Base-by-base conservation (phyloP, 2,797 vertebrate genomes). In the Cyprinella venusta region DNA sequence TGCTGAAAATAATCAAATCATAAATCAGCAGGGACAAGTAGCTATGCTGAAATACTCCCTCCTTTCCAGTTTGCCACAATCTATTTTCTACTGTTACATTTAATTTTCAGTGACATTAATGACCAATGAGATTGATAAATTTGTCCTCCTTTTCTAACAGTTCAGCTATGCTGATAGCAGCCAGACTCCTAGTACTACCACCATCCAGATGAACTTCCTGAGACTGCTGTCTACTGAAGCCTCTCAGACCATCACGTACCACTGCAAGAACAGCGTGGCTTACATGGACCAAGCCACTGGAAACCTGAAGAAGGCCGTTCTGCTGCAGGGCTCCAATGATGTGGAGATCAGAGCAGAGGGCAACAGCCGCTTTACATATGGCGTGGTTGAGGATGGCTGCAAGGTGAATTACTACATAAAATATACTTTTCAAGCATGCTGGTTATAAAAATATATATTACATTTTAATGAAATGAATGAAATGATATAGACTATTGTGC, bases 181-280 rank as follows among this genome's bases (percentile, higher is more conserved):
- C 82, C 92, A 96, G 79, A 93, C 96, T 21, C 94, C 95, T 89
- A 95, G 91, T 86, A 94, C 96, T 0, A 97, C 95, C 91, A 96
- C 88, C 54, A 90, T 99, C 90, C 98, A 99, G 96, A 93, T 99
- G 94, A 98, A 95, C 81, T 99, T 99, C 96, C 92, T 99, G 76
- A 94, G 98, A 88, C 96, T 99, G 85, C 94, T 99, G 87, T 99
- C 97, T 88, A 97, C 94, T 0, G 97, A 99, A 72, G 97, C 96
- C 75, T 95, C 96, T 85, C 98, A 99, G 95, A 99, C 95, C 72
- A 65, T 99, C 94, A 99, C 98, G 72, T 99, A 99, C 96, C 97
- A 99, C 96, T 99, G 98, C 95, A 97, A 96, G 94, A 98, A 99
- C 94, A 99, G 98, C 87, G 90, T 99, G 1, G 98, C 97, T 91